Evolutionary conservation across 2,113 vertebrate genomes (phyloP).

Genomic region (Thermophis baileyi): DNA sequence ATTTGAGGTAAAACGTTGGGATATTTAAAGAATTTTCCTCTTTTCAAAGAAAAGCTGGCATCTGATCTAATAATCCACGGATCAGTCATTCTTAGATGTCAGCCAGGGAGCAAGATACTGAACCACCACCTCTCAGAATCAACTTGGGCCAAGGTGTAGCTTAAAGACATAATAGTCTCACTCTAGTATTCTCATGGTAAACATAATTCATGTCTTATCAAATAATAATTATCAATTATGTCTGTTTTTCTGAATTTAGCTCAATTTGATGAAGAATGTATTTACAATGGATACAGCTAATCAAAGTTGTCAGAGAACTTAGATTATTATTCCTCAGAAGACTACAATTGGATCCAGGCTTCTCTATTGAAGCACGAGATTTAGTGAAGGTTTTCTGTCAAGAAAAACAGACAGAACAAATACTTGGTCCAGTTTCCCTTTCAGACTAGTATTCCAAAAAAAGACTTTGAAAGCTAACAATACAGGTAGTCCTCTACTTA

Average conservation of each 20-base stretch:
- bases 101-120: background rate
- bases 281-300: background rate
- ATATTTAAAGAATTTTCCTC: background rate
- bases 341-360: background rate
- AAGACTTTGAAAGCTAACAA: background rate
- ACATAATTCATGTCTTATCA: background rate
- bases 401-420: background rate
- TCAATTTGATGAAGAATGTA: background rate
- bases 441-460: background rate
- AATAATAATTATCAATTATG: background rate
- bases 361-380: background rate
- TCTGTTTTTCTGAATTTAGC: background rate
- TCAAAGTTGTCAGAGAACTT: background rate
- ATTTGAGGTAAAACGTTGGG: background rate
- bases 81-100: background rate
- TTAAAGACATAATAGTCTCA: slow-evolving; percentile 7
- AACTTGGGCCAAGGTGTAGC: slow-evolving; percentile 22
- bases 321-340: background rate
- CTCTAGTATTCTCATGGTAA: background rate
- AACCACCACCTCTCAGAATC: slow-evolving; percentile 1
- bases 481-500: background rate
- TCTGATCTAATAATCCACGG: slow-evolving; percentile 17
- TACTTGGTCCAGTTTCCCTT: background rate
- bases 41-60: background rate
- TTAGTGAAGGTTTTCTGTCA: background rate